Evolutionary conservation across 92 coral and sea anemone genomes (phyloP).

Genomic region (Porites cylindrica): DNA sequence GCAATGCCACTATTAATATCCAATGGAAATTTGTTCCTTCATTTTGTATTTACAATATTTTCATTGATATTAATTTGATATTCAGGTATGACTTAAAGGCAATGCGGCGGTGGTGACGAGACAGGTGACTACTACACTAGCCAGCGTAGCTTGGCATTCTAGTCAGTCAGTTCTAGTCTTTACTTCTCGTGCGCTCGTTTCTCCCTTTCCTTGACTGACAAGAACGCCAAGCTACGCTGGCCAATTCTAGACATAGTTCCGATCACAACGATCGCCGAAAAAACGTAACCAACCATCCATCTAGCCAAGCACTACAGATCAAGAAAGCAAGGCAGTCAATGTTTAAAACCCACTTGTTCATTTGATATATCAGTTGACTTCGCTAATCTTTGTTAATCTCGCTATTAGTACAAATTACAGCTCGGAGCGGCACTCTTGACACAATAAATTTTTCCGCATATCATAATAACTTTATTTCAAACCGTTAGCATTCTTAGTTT

Average conservation of each 20-base stretch:
- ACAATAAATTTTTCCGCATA: conserved; percentile 46
- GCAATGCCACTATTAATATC: conserved; percentile 50
- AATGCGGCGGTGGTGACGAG: conserved; percentile 54
- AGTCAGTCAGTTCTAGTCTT: conserved; percentile 42
- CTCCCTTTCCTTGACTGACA: conserved; percentile 59
- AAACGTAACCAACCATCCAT: conserved; percentile 56
- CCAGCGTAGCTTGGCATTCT: conserved; percentile 54
- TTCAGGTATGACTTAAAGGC: conserved; percentile 35
- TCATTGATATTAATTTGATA: conserved; percentile 31
- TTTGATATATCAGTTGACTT: too few species aligned
- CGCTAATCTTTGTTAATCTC: too few species aligned
- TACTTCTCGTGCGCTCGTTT: conserved; percentile 33
- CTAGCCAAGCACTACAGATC: conserved; percentile 41
- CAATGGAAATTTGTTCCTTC: conserved; percentile 53
- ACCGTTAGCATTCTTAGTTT: conserved; percentile 52
- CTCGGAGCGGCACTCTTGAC: conserved; percentile 53
- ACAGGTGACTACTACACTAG: conserved; percentile 58
- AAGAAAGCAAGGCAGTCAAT: neutral
- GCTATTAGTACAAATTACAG: conserved; percentile 24
- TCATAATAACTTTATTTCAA: conserved; percentile 46
- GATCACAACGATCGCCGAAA: conserved; percentile 24
- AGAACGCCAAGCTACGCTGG: conserved; percentile 63
- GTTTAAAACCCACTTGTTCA: too few species aligned
- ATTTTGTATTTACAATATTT: conserved; percentile 47
- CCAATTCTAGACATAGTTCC: conserved; percentile 50